Evolutionary conservation across 2,797 vertebrate species (phyloP).

Genomic region (Delichon dasypus): DNA sequence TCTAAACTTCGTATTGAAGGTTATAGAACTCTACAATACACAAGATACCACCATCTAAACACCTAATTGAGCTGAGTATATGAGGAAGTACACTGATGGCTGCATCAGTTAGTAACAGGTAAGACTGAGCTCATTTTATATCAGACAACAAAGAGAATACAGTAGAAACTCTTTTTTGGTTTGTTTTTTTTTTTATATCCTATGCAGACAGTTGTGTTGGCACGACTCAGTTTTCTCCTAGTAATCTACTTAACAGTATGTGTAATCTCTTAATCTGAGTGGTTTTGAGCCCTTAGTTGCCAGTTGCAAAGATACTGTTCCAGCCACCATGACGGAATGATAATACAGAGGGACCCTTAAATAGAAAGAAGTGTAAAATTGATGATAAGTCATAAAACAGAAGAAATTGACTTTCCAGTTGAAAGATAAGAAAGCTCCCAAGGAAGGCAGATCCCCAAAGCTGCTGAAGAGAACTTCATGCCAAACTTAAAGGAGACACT

Average conservation of each 20-base stretch:
- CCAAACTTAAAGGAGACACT: background rate
- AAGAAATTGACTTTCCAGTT: background rate
- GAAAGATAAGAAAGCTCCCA: background rate
- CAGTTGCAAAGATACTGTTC: background rate
- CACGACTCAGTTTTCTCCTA: background rate
- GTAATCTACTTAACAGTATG: background rate
- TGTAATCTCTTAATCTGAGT: background rate
- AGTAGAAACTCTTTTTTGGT: background rate
- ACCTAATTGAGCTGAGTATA: background rate
- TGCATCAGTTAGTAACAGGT: rapidly evolving
- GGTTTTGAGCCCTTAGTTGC: background rate
- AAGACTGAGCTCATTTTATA: background rate
- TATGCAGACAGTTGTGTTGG: background rate
- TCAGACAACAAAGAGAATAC: background rate
- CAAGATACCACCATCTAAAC: background rate
- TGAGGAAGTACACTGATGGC: background rate
- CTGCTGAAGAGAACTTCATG: background rate
- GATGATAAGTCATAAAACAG: background rate
- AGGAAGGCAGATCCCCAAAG: background rate
- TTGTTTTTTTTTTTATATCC: background rate
- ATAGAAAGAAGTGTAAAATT: background rate
- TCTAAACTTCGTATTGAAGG: background rate
- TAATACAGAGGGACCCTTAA: background rate
- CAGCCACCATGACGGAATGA: background rate
- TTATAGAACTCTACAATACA: background rate